Evolutionary conservation across 1,140 invertebrate species (phyloP).

Genomic region (Cataglyphis hispanica): DNA sequence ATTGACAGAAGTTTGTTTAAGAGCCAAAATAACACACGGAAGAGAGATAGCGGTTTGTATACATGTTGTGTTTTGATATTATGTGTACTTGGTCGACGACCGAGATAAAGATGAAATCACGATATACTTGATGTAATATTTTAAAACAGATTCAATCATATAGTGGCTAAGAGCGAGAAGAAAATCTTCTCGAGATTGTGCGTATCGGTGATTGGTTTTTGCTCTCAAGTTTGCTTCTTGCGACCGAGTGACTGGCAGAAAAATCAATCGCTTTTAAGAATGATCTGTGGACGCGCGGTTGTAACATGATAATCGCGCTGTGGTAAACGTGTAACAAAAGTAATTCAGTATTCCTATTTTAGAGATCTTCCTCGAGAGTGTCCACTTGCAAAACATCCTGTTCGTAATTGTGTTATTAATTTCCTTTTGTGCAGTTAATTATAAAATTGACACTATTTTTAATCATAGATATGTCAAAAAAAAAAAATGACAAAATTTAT

Average conservation of each 20-base stretch:
- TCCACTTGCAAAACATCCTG: background rate
- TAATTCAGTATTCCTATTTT: slow-evolving; percentile 68
- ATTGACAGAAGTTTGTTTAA: background rate
- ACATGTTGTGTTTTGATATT: background rate
- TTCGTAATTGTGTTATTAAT: slow-evolving; percentile 13
- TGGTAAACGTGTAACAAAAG: slow-evolving; percentile 56
- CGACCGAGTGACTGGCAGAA: slow-evolving; percentile 40
- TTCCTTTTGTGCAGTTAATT: background rate
- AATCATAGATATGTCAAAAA: background rate
- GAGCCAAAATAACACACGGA: background rate
- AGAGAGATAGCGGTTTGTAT: background rate
- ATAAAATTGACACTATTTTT: background rate
- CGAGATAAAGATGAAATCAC: slow-evolving; percentile 34
- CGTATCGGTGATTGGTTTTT: slow-evolving; percentile 47
- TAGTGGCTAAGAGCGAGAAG: background rate
- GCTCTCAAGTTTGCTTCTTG: slow-evolving; percentile 20
- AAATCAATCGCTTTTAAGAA: slow-evolving; percentile 72
- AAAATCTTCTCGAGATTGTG: slow-evolving; percentile 24
- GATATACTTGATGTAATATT: background rate
- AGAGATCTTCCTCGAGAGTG: slow-evolving; percentile 39
- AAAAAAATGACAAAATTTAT: background rate
- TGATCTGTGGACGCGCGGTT: slow-evolving; percentile 75
- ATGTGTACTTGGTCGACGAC: slow-evolving; percentile 2
- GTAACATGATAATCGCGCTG: slow-evolving; percentile 70
- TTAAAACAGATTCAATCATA: slow-evolving; percentile 37